Base-by-base conservation (phyloP, 2,888 invertebrate species). In the Galeruca laticollis region DNA sequence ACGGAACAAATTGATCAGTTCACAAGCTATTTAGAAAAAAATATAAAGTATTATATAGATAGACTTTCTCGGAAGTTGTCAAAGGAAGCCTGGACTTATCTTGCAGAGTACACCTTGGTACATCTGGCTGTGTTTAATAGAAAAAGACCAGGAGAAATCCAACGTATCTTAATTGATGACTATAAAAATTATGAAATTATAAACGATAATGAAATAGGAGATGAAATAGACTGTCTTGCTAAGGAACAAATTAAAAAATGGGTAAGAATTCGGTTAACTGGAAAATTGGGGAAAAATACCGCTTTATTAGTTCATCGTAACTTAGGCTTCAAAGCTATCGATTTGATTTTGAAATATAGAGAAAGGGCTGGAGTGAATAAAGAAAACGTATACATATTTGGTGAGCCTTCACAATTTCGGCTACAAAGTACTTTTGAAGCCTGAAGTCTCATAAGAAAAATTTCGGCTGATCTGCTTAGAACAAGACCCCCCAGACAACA, bases 241-340 rank as follows among this genome's bases (percentile, higher is more conserved):
- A 62, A 52, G 40, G 66, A 70, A 18, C 70, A 70, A 62, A 59
- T 62, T 0, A 66, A 62, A 51, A 70, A 70, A 43, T 70, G 52
- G 65, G 66, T 66, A 1, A 70, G 70, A 66, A 62, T 70, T 1
- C 20, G 59, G 35, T 62, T 70, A 20, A 70, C 61, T 8, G 70
- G 62, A 51, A 70, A 70, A 43, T 51, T 70, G 18, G 66, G 66
- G 26, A 70, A 62, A 26, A 62, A 70, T 62, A 66, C 56, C 5
- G 62, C 70, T 20, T 15, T 70, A 33, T 51, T 70, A 13, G 33
- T 70, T 33, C 66, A 70, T 26, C 20, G 70, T 9, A 43, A 62
- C 15, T 26, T 70, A 10, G 70, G 70, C n/a, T 66, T 70, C 20
- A 61, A 49, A 66, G 65, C 65, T 9, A 70, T 70, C 2, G 26